A percentile compares a stretch with the other conserved stretches of the same genome.
These are phyloP conservation scores for Potamilus streckersoni DNA, from an alignment of 1,140 invertebrate genomes.

Conservation along the genomic window DNA sequence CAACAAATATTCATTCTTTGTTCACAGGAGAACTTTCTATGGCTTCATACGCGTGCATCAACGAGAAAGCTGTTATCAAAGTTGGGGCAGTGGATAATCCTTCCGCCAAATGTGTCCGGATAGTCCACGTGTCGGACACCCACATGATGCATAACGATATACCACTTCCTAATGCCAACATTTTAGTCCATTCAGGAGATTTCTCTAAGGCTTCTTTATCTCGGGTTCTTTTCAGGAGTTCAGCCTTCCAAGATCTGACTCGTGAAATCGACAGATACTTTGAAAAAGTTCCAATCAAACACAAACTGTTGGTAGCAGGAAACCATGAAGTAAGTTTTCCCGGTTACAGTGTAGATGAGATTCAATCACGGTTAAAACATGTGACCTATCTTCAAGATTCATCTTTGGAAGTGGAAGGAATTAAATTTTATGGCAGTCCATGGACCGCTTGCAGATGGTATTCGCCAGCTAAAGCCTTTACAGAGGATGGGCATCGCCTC, in stretches of 20 bases:
- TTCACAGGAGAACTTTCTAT: no score
- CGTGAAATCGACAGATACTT: constrained; percentile 22
- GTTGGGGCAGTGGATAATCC: constrained; percentile 5
- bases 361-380: constrained; percentile 4
- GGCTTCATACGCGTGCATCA: no score
- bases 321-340: constrained; percentile 27
- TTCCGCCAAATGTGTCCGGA: constrained; percentile 2
- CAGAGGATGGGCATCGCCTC: not conserved
- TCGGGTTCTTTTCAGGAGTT: constrained; percentile 2
- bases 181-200: constrained; percentile 26
- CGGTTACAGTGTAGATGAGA: not conserved
- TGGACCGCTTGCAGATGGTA: constrained; percentile 16
- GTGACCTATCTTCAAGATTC: constrained; percentile 24
- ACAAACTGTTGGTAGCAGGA: constrained; percentile 24
- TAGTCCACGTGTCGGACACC: constrained; percentile 31
- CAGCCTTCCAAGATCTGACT: not conserved
- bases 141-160: constrained; percentile 23
- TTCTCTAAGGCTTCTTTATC: constrained; percentile 12
- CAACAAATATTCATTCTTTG: no score
- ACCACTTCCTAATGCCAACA: constrained; percentile 19
- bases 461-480: constrained; percentile 20
- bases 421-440: constrained; percentile 23
- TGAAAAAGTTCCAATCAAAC: constrained; percentile 10
- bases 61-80: constrained; percentile 11
- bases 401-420: constrained; percentile 14